Evolutionary conservation across 2,888 invertebrate genomes (phyloP).

Genomic region (Drosophila heteroneura): DNA sequence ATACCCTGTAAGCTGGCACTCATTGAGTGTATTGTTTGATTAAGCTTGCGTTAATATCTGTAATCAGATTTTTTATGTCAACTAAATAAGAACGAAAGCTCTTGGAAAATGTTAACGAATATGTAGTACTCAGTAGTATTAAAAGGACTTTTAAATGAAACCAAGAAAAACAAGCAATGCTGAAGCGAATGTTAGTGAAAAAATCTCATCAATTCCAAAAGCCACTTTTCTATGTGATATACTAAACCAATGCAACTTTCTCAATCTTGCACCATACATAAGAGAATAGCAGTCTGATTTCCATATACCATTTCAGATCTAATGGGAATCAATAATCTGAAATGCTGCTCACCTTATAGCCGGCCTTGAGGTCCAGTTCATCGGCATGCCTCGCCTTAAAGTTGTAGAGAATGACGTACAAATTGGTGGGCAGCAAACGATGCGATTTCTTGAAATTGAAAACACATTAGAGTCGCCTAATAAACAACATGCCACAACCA

Average conservation of each 20-base stretch:
- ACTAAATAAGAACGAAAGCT: not conserved
- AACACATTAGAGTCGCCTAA: constrained; percentile 30
- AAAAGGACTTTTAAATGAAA: not conserved
- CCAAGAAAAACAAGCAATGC: not conserved
- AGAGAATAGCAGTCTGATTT: not conserved
- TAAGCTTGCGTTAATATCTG: not conserved
- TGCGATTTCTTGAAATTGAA: constrained; percentile 89
- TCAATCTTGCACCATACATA: not conserved
- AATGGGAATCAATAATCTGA: not conserved
- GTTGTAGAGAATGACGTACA: constrained; percentile 97
- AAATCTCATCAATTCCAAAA: not conserved
- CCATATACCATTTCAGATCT: not conserved
- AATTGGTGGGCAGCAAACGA: constrained; percentile 93
- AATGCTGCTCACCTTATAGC: constrained; percentile 87
- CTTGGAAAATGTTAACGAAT: not conserved
- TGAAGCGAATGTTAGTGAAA: not conserved
- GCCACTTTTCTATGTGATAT: not conserved
- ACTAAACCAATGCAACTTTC: not conserved
- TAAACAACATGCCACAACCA: constrained; percentile 22
- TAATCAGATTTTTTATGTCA: not conserved
- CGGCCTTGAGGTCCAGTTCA: constrained; percentile 96
- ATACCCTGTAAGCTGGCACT: not conserved
- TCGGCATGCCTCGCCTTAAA: constrained; percentile 97
- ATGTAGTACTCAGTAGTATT: not conserved
- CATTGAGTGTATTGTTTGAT: not conserved